Evolutionary conservation across 1,140 invertebrate genomes (phyloP).

Genomic region (Sweltsa coloradensis): DNA sequence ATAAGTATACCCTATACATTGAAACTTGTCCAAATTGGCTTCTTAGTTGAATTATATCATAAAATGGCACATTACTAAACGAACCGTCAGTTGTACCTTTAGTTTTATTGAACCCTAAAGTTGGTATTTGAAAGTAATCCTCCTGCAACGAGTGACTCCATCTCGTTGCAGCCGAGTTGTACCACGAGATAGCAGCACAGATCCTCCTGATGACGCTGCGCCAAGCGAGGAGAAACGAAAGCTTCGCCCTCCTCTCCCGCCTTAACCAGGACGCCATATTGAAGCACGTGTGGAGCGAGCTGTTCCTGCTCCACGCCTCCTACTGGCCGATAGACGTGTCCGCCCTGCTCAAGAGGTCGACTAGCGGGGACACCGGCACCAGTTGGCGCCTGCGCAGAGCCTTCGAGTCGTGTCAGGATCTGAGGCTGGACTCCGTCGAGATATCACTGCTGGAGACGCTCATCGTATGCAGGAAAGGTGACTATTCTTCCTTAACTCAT

Average conservation of each 20-base stretch:
- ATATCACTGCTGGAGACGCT: slow-evolving; percentile 48
- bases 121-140: too few relatives aligned
- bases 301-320: slow-evolving; percentile 43
- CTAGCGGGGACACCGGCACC: slow-evolving; percentile 6
- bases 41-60: too few relatives aligned
- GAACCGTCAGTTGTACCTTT: too few relatives aligned
- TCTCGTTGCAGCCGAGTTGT: slow-evolving; percentile 4
- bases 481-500: slow-evolving; percentile 19
- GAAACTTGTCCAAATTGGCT: too few relatives aligned
- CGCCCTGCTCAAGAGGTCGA: slow-evolving; percentile 20
- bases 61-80: too few relatives aligned
- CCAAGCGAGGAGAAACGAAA: slow-evolving; percentile 37
- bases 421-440: slow-evolving; percentile 41
- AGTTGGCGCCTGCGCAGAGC: slow-evolving; percentile 20
- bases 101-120: too few relatives aligned
- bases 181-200: slow-evolving; percentile 33
- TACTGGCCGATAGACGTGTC: slow-evolving; percentile 43
- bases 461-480: slow-evolving; percentile 45
- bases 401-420: slow-evolving; percentile 27
- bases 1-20: too few relatives aligned
- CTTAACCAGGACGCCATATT: slow-evolving; percentile 40
- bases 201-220: slow-evolving; percentile 40
- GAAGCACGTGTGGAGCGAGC: slow-evolving; percentile 39
- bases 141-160: too few relatives aligned
- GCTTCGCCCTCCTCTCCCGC: slow-evolving; percentile 33